Evolutionary conservation across 1,140 invertebrate species (phyloP).

Genomic region (Drosophila bifasciata): DNA sequence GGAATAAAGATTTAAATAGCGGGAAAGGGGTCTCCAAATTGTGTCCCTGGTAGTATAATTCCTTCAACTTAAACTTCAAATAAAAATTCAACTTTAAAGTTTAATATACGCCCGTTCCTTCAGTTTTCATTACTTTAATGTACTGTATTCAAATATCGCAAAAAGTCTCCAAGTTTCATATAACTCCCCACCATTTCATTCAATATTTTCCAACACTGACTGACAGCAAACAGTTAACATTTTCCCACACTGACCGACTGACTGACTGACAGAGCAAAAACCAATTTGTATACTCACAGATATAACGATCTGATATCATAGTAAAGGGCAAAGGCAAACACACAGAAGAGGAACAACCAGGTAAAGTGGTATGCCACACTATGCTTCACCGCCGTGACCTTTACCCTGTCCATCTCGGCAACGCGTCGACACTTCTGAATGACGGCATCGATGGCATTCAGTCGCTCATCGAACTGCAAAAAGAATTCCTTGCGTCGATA

Average conservation of each 20-base stretch:
- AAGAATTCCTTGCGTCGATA: conserved; percentile 76
- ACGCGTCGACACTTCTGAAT: conserved; percentile 56
- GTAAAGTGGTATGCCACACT: conserved; percentile 69
- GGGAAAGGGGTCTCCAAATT: no score
- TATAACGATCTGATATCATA: conserved; percentile 61
- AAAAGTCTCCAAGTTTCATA: no score
- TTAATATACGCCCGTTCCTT: no score
- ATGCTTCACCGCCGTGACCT: conserved; percentile 46
- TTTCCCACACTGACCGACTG: no score
- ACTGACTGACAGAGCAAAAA: no score
- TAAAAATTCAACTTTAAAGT: not conserved
- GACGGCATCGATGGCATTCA: conserved; percentile 64
- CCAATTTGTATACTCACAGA: conserved; percentile 40
- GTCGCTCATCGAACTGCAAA: conserved; percentile 59
- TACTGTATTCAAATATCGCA: no score
- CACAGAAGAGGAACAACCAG: conserved; percentile 63
- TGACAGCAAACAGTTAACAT: no score
- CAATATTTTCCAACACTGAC: not conserved
- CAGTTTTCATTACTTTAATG: no score
- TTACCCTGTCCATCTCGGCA: conserved; percentile 59
- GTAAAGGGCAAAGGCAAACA: conserved; percentile 61
- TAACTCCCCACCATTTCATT: no score
- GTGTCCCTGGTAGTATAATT: not conserved
- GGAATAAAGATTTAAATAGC: no score
- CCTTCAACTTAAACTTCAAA: no score